Evolutionary conservation across 1,140 invertebrate species (phyloP).

Genomic region (Forficula auricularia): DNA sequence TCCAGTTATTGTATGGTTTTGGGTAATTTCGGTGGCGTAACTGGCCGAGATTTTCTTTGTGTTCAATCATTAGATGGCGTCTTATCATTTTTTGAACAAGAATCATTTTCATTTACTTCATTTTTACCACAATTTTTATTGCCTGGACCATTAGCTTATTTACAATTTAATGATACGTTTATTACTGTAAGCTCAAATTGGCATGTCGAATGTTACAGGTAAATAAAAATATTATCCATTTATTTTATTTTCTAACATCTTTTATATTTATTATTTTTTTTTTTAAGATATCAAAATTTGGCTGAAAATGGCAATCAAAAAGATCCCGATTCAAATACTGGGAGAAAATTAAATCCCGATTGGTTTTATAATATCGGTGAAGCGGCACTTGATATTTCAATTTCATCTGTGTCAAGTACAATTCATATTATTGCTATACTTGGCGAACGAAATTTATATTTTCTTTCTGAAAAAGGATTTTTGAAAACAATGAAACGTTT

Average conservation of each 20-base stretch:
- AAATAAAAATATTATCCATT: slow-evolving; percentile 17
- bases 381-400: slow-evolving; percentile 42
- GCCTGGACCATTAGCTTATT: slow-evolving; percentile 58
- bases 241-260: no score
- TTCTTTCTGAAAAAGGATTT: slow-evolving; percentile 52
- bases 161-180: slow-evolving; percentile 61
- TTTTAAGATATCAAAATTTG: slow-evolving; percentile 42
- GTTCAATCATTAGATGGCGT: slow-evolving; percentile 72
- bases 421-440: slow-evolving; percentile 45
- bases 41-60: slow-evolving; percentile 65
- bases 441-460: slow-evolving; percentile 55
- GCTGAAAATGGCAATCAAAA: slow-evolving; percentile 34
- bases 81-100: slow-evolving; percentile 74
- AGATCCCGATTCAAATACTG: slow-evolving; percentile 25
- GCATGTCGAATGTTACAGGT: slow-evolving; percentile 65
- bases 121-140: slow-evolving; percentile 55
- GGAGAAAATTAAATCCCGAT: slow-evolving; percentile 41
- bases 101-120: slow-evolving; percentile 58
- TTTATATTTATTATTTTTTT: slow-evolving; percentile 9
- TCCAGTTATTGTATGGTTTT: slow-evolving; percentile 46
- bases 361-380: slow-evolving; percentile 67
- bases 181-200: slow-evolving; percentile 54
- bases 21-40: slow-evolving; percentile 64
- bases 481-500: slow-evolving; percentile 63
- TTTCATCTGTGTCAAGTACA: slow-evolving; percentile 31